These are phyloP conservation scores for Acrobasis suavella DNA, from an alignment of 2,888 invertebrate genomes.

Conservation along the genomic window DNA sequence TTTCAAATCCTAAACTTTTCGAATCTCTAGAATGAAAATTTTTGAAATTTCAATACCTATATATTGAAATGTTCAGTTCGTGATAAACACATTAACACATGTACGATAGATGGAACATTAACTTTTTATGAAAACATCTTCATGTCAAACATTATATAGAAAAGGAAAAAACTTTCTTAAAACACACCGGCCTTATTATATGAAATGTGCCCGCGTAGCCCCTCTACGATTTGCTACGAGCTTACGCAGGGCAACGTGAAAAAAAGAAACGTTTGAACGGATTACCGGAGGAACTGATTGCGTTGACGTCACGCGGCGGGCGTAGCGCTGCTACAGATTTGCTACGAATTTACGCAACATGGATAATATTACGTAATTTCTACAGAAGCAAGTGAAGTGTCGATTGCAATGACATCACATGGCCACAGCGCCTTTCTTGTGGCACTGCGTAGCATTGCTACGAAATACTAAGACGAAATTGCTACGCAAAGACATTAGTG, in stretches of 20 bases:
- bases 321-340: slow-evolving; percentile 9
- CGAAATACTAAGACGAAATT: too few species aligned
- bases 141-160: not conserved
- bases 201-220: too few species aligned
- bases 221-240: too few species aligned
- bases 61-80: not conserved
- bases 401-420: too few species aligned
- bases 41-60: not conserved
- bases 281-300: not conserved
- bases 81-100: slow-evolving; percentile 1
- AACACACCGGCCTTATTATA: too few species aligned
- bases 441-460: too few species aligned
- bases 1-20: not conserved
- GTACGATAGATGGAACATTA: not conserved
- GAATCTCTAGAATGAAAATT: not conserved
- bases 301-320: slow-evolving; percentile 1
- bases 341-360: slow-evolving; percentile 32
- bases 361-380: too few species aligned
- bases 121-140: not conserved
- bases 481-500: too few species aligned
- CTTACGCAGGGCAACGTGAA: too few species aligned
- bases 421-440: too few species aligned
- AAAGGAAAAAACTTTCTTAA: not conserved
- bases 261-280: too few species aligned
- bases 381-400: too few species aligned